phyloP scores from a whole-genome alignment of 2,888 invertebrate genomes.

The Stenodera caucasica region DNA sequence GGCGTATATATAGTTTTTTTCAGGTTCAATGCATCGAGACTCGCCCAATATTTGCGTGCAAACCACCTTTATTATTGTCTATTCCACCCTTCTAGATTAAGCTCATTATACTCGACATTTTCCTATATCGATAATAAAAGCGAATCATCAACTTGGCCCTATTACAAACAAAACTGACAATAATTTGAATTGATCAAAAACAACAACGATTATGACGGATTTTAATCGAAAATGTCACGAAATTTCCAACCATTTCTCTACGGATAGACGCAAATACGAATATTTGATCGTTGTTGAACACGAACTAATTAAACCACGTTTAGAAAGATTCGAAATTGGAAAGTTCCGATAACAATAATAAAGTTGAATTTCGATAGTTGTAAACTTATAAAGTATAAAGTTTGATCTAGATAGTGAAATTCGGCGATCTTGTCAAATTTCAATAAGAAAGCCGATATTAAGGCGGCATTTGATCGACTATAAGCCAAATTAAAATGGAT shows the following conservation, averaged over 20 bases:
- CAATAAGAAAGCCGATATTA: constrained; percentile 10
- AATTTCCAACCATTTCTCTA: too few species aligned
- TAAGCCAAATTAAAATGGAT: neutral
- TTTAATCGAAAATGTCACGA: too few species aligned
- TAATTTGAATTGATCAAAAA: neutral
- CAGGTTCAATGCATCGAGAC: constrained; percentile 24
- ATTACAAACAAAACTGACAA: neutral
- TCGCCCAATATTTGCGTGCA: constrained; percentile 24
- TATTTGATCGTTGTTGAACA: constrained; percentile 10
- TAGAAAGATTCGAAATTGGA: constrained; percentile 6
- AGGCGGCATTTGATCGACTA: too few species aligned
- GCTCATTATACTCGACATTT: neutral
- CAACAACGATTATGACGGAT: too few species aligned
- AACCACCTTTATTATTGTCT: neutral
- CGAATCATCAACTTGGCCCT: neutral
- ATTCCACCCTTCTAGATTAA: neutral
- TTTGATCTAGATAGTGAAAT: constrained; percentile 12
- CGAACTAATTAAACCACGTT: constrained; percentile 11
- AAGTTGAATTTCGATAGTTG: constrained; percentile 17
- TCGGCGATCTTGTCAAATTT: constrained; percentile 6
- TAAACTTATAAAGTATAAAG: constrained; percentile 16
- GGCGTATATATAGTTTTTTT: neutral
- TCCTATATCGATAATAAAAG: neutral
- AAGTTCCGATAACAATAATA: constrained; percentile 12
- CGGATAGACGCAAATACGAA: constrained; percentile 13